These are phyloP conservation scores for Trachymyrmex cornetzi DNA, from an alignment of 1,140 invertebrate species.

Conservation along the genomic window DNA sequence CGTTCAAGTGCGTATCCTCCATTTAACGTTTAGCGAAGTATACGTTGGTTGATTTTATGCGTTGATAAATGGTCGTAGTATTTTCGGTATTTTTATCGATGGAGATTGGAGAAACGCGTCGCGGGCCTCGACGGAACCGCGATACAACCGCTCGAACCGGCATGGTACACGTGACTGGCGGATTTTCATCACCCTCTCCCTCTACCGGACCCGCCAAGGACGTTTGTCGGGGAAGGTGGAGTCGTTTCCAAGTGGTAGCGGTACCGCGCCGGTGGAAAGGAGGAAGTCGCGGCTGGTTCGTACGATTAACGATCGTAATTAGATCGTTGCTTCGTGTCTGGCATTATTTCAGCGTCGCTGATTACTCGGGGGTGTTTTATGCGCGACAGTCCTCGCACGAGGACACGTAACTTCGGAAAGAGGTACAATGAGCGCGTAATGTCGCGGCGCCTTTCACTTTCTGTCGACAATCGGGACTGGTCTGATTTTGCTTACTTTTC, in stretches of 20 bases:
- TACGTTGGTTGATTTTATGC: neutral
- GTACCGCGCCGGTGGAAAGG: slow-evolving; percentile 63
- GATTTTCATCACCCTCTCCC: slow-evolving; percentile 79
- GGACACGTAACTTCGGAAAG: slow-evolving; percentile 40
- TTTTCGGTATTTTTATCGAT: slow-evolving; percentile 19
- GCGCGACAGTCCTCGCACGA: slow-evolving; percentile 24
- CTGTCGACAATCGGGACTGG: neutral
- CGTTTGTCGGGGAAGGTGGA: slow-evolving; percentile 74
- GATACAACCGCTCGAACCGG: slow-evolving; percentile 65
- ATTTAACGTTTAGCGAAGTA: neutral
- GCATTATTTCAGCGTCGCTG: slow-evolving; percentile 36
- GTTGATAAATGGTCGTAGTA: neutral
- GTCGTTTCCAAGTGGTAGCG: slow-evolving; percentile 67
- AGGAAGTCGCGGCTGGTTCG: slow-evolving; percentile 68
- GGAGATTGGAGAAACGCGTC: slow-evolving; percentile 1
- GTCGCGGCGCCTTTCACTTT: slow-evolving; percentile 48
- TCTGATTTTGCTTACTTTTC: slow-evolving; percentile 30
- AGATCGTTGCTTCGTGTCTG: slow-evolving; percentile 30
- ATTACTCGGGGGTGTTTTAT: slow-evolving; percentile 35
- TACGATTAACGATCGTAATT: slow-evolving; percentile 62
- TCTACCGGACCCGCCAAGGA: slow-evolving; percentile 77
- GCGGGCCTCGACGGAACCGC: slow-evolving; percentile 7
- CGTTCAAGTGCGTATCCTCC: neutral
- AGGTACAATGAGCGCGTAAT: neutral
- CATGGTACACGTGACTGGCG: slow-evolving; percentile 79